Conservation (phyloP, 1,140 invertebrate genomes). For the Drosophila rhopaloa region DNA sequence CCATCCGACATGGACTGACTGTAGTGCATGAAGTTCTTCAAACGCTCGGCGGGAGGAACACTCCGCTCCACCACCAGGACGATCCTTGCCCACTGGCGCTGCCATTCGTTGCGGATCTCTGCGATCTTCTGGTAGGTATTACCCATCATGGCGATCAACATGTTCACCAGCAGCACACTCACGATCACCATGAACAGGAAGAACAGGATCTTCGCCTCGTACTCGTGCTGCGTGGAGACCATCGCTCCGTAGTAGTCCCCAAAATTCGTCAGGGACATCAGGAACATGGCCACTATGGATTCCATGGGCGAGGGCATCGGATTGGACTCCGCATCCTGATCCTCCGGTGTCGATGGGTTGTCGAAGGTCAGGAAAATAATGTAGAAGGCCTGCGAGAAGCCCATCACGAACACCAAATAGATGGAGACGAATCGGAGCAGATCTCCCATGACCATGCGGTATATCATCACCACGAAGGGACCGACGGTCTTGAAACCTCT, state of each 20-base stretch:
- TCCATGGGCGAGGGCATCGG: slow-evolving; percentile 96
- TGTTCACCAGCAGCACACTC: slow-evolving; percentile 97
- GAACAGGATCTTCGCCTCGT: slow-evolving; percentile 95
- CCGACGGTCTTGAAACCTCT: slow-evolving; percentile 98
- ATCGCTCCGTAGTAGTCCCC: slow-evolving; percentile 96
- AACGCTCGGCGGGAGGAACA: slow-evolving; percentile 93
- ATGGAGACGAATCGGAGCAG: slow-evolving; percentile 97
- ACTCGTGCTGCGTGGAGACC: slow-evolving; percentile 93
- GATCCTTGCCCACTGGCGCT: slow-evolving; percentile 99
- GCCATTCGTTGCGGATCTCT: slow-evolving; percentile 98
- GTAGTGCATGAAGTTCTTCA: slow-evolving; percentile 94
- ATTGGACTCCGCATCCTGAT: slow-evolving; percentile 91
- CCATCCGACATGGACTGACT: slow-evolving; percentile 98
- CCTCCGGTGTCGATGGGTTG: slow-evolving; percentile 88
- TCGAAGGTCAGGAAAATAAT: slow-evolving; percentile 96
- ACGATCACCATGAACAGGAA: slow-evolving; percentile 98
- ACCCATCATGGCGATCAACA: slow-evolving; percentile 99
- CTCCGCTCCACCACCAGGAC: slow-evolving; percentile 98
- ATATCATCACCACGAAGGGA: slow-evolving; percentile 99
- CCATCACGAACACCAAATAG: slow-evolving; percentile 98
- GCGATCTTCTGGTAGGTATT: slow-evolving; percentile 99
- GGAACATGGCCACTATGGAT: slow-evolving; percentile 98
- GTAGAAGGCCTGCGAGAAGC: slow-evolving; percentile 98
- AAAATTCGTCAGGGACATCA: slow-evolving; percentile 98
- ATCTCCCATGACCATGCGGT: slow-evolving; percentile 98